Conservation (phyloP, 2,113 vertebrate genomes). For the Tautogolabrus adspersus region DNA sequence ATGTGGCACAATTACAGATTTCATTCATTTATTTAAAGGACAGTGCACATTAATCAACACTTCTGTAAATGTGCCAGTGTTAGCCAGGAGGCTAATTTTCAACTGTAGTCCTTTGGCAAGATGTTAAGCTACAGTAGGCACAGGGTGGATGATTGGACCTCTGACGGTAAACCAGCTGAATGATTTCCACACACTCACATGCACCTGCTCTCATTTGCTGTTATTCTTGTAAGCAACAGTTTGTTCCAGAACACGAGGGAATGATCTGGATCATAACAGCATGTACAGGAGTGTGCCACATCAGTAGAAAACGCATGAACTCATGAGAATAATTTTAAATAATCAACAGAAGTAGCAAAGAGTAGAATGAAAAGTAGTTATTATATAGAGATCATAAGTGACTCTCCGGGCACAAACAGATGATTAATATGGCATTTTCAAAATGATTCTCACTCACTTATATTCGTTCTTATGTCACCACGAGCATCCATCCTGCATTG, state of each 20-base stretch:
- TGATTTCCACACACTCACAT: background rate
- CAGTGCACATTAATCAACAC: no score
- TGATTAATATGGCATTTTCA: slow-evolving; percentile 11
- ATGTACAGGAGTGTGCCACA: slow-evolving; percentile 60
- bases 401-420: slow-evolving; percentile 21
- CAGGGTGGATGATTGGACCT: slow-evolving; percentile 1
- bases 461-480: slow-evolving; percentile 17
- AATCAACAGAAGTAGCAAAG: slow-evolving; percentile 28
- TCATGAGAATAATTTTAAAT: slow-evolving; percentile 36
- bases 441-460: slow-evolving; percentile 22
- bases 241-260: background rate
- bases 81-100: no score
- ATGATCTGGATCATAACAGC: slow-evolving; percentile 22
- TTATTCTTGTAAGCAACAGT: slow-evolving; percentile 14
- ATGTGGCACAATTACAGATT: slow-evolving; percentile 9
- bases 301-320: slow-evolving; percentile 59
- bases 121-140: no score
- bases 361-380: slow-evolving; percentile 37
- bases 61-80: no score
- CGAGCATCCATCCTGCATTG: slow-evolving; percentile 45
- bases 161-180: slow-evolving; percentile 13
- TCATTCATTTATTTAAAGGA: no score
- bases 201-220: background rate
- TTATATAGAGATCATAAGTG: slow-evolving; percentile 31
- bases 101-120: no score